phyloP scores from a whole-genome alignment of 2,113 vertebrate species.

The Lota lota region DNA sequence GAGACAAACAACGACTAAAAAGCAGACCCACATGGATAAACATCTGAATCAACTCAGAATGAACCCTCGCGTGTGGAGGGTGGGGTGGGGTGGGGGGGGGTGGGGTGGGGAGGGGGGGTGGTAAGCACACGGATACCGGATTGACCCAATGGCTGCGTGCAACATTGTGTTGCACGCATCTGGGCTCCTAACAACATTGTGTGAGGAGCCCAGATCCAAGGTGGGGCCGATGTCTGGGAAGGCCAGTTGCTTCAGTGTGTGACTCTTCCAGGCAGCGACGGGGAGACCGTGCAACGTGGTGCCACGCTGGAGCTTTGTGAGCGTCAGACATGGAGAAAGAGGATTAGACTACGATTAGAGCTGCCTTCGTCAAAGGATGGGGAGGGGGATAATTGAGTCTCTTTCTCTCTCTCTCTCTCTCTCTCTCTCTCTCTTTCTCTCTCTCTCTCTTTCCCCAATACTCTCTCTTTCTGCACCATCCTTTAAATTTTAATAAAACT shows the following conservation, averaged over 20 bases:
- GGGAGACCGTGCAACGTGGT: slow-evolving; percentile 24
- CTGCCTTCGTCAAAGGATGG: slow-evolving; percentile 72
- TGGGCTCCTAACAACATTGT: slow-evolving; percentile 19
- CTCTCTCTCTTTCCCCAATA: slow-evolving; percentile 1
- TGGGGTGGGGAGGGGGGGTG: background rate
- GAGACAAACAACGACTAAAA: slow-evolving; percentile 19
- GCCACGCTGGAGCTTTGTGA: slow-evolving; percentile 47
- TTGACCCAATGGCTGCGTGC: slow-evolving; percentile 13
- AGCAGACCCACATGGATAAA: slow-evolving; percentile 31
- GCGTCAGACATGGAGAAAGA: slow-evolving; percentile 31
- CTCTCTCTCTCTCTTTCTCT: background rate
- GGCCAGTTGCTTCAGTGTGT: slow-evolving; percentile 48
- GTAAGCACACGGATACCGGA: slow-evolving; percentile 3
- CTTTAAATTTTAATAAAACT: background rate
- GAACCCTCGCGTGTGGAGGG: slow-evolving; percentile 26
- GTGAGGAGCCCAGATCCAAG: slow-evolving; percentile 25
- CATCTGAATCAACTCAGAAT: slow-evolving; percentile 18
- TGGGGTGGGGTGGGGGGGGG: too few species aligned
- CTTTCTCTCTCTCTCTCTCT: slow-evolving; percentile 20
- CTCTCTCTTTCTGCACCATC: background rate
- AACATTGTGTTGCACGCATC: background rate
- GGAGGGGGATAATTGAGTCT: slow-evolving; percentile 52
- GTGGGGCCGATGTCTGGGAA: slow-evolving; percentile 17
- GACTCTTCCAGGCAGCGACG: slow-evolving; percentile 44
- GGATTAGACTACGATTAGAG: slow-evolving; percentile 67